phyloP scores from a whole-genome alignment of 2,888 invertebrate species.

The Idaea aversata region DNA sequence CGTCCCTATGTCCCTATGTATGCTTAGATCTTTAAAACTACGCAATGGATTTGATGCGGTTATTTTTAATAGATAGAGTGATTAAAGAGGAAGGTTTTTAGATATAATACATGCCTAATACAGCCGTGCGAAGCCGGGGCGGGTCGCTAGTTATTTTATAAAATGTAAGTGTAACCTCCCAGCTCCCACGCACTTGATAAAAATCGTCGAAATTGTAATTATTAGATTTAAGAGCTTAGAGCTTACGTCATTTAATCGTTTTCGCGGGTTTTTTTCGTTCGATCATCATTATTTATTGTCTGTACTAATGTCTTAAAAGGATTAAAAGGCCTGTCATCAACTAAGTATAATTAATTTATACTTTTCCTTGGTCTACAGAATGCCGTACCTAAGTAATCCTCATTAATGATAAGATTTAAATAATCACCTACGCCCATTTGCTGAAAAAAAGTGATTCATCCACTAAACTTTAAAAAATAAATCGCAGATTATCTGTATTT shows the following conservation, averaged over 20 bases:
- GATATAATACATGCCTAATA: too few species aligned
- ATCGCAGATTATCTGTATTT: too few species aligned
- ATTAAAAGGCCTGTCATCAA: background rate
- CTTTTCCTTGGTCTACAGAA: background rate
- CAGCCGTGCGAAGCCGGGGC: too few species aligned
- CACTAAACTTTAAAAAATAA: background rate
- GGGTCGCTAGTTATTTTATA: too few species aligned
- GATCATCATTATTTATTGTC: background rate
- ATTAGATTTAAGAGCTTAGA: constrained; percentile 5
- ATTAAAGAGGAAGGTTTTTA: too few species aligned
- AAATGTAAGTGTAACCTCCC: too few species aligned
- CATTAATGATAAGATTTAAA: background rate
- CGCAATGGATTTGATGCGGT: too few species aligned
- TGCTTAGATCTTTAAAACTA: too few species aligned
- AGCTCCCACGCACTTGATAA: background rate
- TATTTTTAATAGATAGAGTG: too few species aligned
- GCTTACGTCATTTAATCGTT: background rate
- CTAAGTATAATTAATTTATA: constrained; percentile 3
- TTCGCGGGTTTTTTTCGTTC: background rate
- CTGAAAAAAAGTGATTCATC: background rate
- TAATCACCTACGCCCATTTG: background rate
- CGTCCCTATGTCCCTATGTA: too few species aligned
- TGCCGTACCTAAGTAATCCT: too few species aligned
- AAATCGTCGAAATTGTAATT: background rate
- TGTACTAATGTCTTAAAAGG: background rate